Base-by-base conservation (phyloP, 2,113 vertebrate genomes). In the Pelecanoides urinatrix region DNA sequence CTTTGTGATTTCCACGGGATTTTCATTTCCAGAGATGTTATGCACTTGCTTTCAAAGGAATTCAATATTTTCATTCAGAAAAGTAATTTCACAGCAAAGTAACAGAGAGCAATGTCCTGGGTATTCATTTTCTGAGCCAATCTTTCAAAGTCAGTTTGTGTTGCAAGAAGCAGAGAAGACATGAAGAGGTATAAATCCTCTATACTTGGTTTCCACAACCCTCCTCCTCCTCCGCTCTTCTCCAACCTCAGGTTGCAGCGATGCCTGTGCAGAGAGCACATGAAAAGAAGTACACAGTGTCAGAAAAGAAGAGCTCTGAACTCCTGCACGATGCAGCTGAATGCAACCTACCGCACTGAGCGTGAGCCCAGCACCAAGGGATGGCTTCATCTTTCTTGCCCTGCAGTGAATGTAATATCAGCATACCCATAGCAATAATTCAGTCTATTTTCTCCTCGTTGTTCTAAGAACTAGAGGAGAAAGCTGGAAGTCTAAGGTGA, bases 41-140 rank as follows among this genome's bases (percentile, higher is more conserved):
- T 95, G 97, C 97, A 95, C 96, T 98, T 96, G 83, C 95, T 98
- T 98, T 98, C 98, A 98, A 98, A 98, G 93, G 93, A 98, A 98
- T 98, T 98, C 98, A 98, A 93, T 98, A 98, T 98, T 97, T 98
- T 97, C 97, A 97, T 98, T 98, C 97, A 98, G 96, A 93, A 97
- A 98, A 98, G 98, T 98, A 98, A 98, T 98, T 98, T 98, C 97
- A 97, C 97, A 98, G 97, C 92, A 96, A 98, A 98, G 97, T 92
- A 98, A 96, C 96, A 97, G 90, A 96, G 92, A 98, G 95, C 90
- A 95, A 94, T 92, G 97, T 98, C 97, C 92, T 94, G 92, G 90
- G 95, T 97, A 97, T 98, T 98, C 96, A 97, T 98, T 98, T 98
- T 97, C 97, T 14, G 49, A 98, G 92, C 76, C 96, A 96, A 97